These are phyloP conservation scores for Clarias laeviceps DNA, from an alignment of 2,797 vertebrate genomes.

Conservation along the genomic window DNA sequence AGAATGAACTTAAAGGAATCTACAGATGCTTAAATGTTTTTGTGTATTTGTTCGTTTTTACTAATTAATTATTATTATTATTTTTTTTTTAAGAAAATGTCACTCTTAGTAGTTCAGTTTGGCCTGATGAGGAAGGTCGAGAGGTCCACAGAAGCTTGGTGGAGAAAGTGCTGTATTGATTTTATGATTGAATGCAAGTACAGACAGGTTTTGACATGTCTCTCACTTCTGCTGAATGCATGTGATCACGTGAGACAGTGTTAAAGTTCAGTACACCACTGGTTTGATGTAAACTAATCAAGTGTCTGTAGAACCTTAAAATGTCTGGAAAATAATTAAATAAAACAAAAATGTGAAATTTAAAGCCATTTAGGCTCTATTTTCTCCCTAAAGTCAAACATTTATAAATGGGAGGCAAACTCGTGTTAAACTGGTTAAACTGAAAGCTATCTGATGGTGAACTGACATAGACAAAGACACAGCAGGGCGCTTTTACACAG, in stretches of 20 bases:
- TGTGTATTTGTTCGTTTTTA: background rate
- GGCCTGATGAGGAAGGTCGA: background rate
- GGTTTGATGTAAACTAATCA: background rate
- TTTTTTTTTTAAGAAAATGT: background rate
- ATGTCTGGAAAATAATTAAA: background rate
- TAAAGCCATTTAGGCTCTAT: background rate
- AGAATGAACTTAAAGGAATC: background rate
- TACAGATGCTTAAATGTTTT: background rate
- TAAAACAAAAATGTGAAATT: background rate
- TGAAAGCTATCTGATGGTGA: background rate
- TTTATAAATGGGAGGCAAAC: background rate
- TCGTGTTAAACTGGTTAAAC: background rate
- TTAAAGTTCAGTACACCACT: background rate
- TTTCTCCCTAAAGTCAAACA: background rate
- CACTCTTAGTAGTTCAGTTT: background rate
- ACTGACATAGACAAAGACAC: background rate
- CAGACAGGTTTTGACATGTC: background rate
- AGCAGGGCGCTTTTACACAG: too few relatives aligned
- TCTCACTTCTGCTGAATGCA: background rate
- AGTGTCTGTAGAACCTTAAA: background rate
- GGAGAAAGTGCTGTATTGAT: background rate
- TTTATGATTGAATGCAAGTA: background rate
- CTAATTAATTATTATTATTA: too few relatives aligned
- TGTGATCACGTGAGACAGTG: background rate
- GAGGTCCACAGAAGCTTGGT: background rate